phyloP scores from a whole-genome alignment of 2,888 invertebrate genomes.

The Hartigia nigra region DNA sequence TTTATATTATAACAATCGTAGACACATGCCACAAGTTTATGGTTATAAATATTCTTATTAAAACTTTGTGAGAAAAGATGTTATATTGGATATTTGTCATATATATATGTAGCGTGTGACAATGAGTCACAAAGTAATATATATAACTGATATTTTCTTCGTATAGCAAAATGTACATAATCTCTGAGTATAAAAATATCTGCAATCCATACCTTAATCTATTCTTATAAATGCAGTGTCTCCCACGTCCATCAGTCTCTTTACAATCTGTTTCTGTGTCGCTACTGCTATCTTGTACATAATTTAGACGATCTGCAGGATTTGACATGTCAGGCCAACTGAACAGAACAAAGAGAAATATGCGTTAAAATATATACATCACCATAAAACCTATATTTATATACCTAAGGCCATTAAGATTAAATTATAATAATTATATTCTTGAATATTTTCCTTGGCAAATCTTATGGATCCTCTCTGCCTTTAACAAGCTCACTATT shows the following conservation, averaged over 20 bases:
- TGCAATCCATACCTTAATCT: constrained; percentile 71
- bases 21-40: constrained; percentile 35
- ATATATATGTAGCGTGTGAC: neutral
- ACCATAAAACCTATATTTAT: neutral
- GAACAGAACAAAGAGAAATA: constrained; percentile 24
- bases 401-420: neutral
- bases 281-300: constrained; percentile 79
- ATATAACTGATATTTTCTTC: neutral
- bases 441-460: neutral
- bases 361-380: neutral
- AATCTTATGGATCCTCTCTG: neutral
- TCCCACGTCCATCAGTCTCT: constrained; percentile 75
- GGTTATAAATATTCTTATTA: constrained; percentile 5
- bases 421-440: neutral
- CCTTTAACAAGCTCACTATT: neutral
- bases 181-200: neutral
- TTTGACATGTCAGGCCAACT: constrained; percentile 64
- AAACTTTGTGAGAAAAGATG: neutral
- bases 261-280: constrained; percentile 84
- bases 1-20: constrained; percentile 25
- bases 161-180: neutral
- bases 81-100: neutral
- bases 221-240: constrained; percentile 76
- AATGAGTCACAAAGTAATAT: neutral
- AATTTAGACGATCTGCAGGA: constrained; percentile 59